Evolutionary conservation across 2,888 invertebrate species (phyloP).

Genomic region (Stegana nigrithorax): DNA sequence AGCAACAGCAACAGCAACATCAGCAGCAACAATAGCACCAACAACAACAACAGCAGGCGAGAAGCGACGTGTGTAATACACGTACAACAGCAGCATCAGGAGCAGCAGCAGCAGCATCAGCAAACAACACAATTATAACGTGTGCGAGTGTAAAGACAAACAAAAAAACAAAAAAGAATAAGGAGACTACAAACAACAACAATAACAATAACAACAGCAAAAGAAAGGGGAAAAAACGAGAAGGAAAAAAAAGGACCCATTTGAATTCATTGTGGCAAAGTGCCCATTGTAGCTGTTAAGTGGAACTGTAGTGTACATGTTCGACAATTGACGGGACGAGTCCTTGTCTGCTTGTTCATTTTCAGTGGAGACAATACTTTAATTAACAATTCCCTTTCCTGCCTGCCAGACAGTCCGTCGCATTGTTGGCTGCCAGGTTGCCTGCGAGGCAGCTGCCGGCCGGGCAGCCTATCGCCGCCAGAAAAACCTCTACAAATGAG

Average conservation of each 20-base stretch:
- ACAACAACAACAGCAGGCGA: not conserved
- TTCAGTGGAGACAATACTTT: conserved; percentile 63
- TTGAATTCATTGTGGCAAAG: conserved; percentile 63
- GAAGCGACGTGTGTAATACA: conserved; percentile 3
- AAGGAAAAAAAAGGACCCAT: conserved; percentile 47
- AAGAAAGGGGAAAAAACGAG: not conserved
- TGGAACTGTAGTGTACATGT: conserved; percentile 61
- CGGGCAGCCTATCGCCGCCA: conserved; percentile 14
- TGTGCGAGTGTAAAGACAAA: conserved; percentile 30
- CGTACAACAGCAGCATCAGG: too few species aligned
- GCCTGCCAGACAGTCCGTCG: not conserved
- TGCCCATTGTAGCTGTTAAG: conserved; percentile 63
- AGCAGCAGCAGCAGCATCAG: not conserved
- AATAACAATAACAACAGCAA: not conserved
- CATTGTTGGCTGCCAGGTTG: not conserved
- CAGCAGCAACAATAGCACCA: not conserved
- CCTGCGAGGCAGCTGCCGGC: not conserved
- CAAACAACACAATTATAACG: conserved; percentile 23
- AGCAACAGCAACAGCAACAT: conserved; percentile 36
- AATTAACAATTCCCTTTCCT: conserved; percentile 58
- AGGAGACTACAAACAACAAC: not conserved
- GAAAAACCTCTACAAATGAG: conserved; percentile 54
- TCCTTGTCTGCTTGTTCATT: conserved; percentile 61
- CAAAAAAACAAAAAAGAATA: conserved; percentile 17
- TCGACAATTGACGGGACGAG: conserved; percentile 59